Conservation (phyloP, 2,113 vertebrate species). For the Caloenas nicobarica region DNA sequence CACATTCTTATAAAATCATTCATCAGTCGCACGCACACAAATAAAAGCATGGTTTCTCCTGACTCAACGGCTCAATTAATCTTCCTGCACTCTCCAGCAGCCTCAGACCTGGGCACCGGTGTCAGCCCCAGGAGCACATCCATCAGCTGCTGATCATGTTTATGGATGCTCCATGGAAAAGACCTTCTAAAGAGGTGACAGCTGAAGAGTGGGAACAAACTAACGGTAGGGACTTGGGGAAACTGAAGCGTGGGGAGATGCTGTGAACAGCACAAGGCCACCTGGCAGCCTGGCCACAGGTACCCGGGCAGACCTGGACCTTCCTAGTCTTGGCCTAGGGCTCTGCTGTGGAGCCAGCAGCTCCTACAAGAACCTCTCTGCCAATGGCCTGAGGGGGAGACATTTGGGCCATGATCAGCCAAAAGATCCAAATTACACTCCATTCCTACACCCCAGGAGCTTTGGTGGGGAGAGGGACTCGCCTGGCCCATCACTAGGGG, state of each 20-base stretch:
- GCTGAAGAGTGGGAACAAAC: slow-evolving; percentile 39
- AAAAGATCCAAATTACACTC: not conserved
- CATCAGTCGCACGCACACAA: not conserved
- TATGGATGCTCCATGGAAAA: not conserved
- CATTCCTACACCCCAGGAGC: not conserved
- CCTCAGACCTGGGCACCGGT: not conserved
- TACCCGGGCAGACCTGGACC: not conserved
- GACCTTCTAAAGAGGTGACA: not conserved
- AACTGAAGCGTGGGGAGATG: slow-evolving; percentile 6
- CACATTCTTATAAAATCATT: not conserved
- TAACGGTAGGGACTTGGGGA: not conserved
- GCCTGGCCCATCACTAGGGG: not conserved
- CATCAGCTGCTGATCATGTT: not conserved
- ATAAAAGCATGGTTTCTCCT: slow-evolving; percentile 40
- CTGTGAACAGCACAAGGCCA: not conserved
- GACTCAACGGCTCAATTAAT: slow-evolving; percentile 46
- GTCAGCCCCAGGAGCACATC: not conserved
- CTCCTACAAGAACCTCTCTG: not conserved
- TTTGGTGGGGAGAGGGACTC: not conserved
- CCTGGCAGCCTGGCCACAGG: not conserved
- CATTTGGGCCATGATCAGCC: not conserved
- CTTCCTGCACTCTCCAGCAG: not conserved
- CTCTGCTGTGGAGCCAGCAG: not conserved
- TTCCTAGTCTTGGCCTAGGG: not conserved
- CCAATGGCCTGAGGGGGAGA: not conserved